Evolutionary conservation across 2,113 vertebrate species (phyloP), one percentile per base, ranked within the genome.

Genomic region (Alethe castanea): DNA sequence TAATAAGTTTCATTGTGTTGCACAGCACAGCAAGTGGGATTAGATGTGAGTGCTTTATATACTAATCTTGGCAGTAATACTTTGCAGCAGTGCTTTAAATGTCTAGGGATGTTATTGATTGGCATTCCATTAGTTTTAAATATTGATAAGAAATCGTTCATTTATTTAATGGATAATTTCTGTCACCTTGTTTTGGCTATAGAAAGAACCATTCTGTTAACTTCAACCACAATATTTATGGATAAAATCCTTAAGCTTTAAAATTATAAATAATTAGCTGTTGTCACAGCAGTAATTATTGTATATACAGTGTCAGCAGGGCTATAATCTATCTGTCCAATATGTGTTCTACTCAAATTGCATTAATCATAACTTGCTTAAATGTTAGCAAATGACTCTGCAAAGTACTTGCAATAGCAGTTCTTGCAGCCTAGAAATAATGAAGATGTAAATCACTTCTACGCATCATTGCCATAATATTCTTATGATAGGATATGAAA

Each of bases 311-410:
- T 92, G 95, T 92, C 88, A 96, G 86, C 44, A 90, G 82, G 86
- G 56, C 90, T 96, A 92, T 95, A 96, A 93, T 96, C 95, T 97
- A 83, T 96, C 94, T 96, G 96, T 96, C 92, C 95, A 97, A 96
- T 93, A 93, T 94, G 88, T 19, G 9, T 93, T 88, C 88, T 90
- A 67, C 77, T 92, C 80, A 86, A 95, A 96, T 96, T 94, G 69
- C 86, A 81, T 96, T 96, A 95, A 96, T 94, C 95, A 88, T 95
- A 94, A 94, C 93, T 95, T 94, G 88, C 95, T 92, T 95, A 93
- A 96, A 93, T 92, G 92, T 93, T 94, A 86, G 93, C 82, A 94
- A 96, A 95, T 93, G 61, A 79, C 50, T 94, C 84, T 90, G 66
- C 70, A 85, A 92, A 96, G 95, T 84, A 86, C 91, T 87, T 16